A percentile compares a stretch with the other conserved stretches of the same genome.
Conservation (phyloP, 2,888 invertebrate species). For the Aelia acuminata region DNA sequence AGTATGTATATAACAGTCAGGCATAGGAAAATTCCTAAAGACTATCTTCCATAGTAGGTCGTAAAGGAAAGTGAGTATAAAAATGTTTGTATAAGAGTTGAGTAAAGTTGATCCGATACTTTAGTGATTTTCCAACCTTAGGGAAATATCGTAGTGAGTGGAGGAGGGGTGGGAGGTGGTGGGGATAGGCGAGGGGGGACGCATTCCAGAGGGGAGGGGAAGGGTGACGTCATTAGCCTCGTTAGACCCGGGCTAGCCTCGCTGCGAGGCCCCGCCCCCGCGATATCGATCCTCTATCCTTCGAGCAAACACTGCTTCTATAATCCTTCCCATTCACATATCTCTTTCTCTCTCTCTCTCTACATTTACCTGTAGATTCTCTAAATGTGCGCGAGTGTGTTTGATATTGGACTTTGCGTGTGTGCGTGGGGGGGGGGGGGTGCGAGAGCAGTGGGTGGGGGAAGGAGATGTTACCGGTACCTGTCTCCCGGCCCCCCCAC, state of each 20-base stretch:
- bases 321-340: conserved; percentile 53
- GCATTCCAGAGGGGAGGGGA: conserved; percentile 37
- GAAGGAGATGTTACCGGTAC: not conserved
- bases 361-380: conserved; percentile 54
- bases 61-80: not conserved
- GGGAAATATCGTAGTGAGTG: conserved; percentile 15
- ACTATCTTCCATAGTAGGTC: too few relatives aligned
- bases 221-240: conserved; percentile 40
- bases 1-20: too few relatives aligned
- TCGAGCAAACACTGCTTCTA: conserved; percentile 19
- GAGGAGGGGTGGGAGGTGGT: not conserved
- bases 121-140: conserved; percentile 42
- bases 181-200: too few relatives aligned
- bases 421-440: too few relatives aligned
- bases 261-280: not conserved
- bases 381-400: not conserved
- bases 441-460: too few relatives aligned
- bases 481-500: not conserved
- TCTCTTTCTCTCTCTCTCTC: too few relatives aligned
- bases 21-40: too few relatives aligned
- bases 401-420: not conserved
- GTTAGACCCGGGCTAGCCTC: conserved; percentile 28
- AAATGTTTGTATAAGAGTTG: conserved; percentile 33
- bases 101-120: conserved; percentile 5
- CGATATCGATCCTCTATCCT: not conserved